Evolutionary conservation across 2,797 vertebrate genomes (phyloP).

Genomic region (Numenius phaeopus): DNA sequence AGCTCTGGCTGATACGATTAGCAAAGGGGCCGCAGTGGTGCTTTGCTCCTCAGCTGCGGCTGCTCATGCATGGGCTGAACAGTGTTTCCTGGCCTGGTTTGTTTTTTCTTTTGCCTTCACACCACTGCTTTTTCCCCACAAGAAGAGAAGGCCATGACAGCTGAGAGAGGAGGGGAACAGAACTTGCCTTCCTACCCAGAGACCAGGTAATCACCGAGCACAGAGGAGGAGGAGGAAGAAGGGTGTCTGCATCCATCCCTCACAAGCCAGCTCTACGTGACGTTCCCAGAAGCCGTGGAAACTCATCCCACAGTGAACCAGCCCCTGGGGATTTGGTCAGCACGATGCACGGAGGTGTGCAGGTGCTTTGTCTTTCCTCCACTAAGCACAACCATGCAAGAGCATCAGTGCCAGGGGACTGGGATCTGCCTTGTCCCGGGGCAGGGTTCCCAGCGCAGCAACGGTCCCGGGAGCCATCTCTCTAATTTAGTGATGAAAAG

Average conservation of each 20-base stretch:
- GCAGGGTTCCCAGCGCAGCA: background rate
- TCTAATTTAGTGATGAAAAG: background rate
- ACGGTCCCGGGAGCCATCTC: background rate
- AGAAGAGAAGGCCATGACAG: background rate
- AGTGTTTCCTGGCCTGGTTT: background rate
- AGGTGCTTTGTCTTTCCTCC: background rate
- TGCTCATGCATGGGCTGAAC: background rate
- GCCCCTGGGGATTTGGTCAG: background rate
- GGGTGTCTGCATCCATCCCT: background rate
- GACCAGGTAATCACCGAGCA: background rate
- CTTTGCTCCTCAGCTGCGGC: background rate
- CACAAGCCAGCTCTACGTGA: background rate
- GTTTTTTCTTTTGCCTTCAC: background rate
- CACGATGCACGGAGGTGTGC: background rate
- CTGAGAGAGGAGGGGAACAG: background rate
- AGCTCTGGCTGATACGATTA: background rate
- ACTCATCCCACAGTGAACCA: background rate
- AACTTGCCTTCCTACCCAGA: background rate
- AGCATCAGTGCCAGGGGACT: background rate
- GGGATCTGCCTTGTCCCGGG: background rate
- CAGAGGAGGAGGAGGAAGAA: background rate
- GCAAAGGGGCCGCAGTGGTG: background rate
- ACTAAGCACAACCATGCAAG: background rate
- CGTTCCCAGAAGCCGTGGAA: background rate
- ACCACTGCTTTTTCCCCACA: background rate